These are phyloP conservation scores for Thera britannica DNA, from an alignment of 2,888 invertebrate species.

Conservation along the genomic window DNA sequence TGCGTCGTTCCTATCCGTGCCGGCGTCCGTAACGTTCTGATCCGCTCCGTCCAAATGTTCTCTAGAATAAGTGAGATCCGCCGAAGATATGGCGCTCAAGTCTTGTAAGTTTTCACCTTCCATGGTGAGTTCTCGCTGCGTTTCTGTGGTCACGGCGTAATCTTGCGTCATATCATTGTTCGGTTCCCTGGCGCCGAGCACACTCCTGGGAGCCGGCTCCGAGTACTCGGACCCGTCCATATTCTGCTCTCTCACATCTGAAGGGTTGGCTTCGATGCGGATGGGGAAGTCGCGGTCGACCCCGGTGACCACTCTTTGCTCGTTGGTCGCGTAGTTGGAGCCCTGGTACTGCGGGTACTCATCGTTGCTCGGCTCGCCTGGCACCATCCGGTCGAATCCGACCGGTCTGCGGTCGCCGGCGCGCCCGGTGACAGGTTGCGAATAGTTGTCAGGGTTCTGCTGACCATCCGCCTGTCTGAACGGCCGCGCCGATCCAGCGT, in stretches of 20 bases:
- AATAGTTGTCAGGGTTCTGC: conserved; percentile 65
- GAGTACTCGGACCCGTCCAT: conserved; percentile 78
- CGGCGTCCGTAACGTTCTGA: conserved; percentile 57
- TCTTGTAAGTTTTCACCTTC: conserved; percentile 86
- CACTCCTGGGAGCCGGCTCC: conserved; percentile 55
- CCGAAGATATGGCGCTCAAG: conserved; percentile 66
- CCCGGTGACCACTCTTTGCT: conserved; percentile 84
- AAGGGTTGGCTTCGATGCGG: conserved; percentile 59
- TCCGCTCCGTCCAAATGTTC: conserved; percentile 82
- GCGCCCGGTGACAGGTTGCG: conserved; percentile 58
- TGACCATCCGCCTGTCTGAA: conserved; percentile 78
- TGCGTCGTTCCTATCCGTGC: conserved; percentile 55
- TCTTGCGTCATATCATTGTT: conserved; percentile 73
- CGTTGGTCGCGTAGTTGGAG: conserved; percentile 70
- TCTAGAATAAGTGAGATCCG: conserved; percentile 68
- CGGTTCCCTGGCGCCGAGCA: conserved; percentile 54
- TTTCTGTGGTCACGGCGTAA: conserved; percentile 56
- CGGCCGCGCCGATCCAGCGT: conserved; percentile 54
- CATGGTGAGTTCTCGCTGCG: conserved; percentile 83
- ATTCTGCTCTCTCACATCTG: conserved; percentile 72
- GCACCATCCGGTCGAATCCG: conserved; percentile 84
- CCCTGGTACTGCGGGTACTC: conserved; percentile 69
- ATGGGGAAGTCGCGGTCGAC: conserved; percentile 74
- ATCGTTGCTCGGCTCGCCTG: conserved; percentile 85
- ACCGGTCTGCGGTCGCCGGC: conserved; percentile 47